Conservation (phyloP, 2,797 vertebrate species). For the Danio tinwini region DNA sequence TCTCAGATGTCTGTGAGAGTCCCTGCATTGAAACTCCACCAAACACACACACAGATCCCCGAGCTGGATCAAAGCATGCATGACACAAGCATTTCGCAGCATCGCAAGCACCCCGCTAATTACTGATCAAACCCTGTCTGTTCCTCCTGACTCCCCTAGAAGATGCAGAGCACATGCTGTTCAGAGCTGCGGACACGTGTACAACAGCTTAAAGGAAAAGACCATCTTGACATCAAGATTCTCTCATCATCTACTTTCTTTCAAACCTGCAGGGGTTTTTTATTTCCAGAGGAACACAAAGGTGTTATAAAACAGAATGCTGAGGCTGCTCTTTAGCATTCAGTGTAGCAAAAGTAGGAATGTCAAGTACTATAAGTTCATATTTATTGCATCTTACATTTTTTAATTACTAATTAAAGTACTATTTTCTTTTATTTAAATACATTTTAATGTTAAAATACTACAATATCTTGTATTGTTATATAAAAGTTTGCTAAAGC, state of each 20-base stretch:
- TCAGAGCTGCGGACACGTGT: neutral
- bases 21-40: neutral
- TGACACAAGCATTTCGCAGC: conserved; percentile 6
- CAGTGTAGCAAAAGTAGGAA: neutral
- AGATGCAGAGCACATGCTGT: neutral
- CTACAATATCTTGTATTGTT: too few relatives aligned
- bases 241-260: neutral
- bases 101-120: conserved; percentile 38
- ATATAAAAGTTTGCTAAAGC: neutral
- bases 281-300: neutral
- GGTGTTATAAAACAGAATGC: neutral
- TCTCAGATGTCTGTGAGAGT: neutral
- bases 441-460: too few relatives aligned
- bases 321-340: neutral
- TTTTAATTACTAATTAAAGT: too few relatives aligned
- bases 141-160: conserved; percentile 10
- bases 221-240: neutral
- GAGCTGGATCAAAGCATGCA: conserved; percentile 34
- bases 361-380: neutral
- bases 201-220: neutral
- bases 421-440: too few relatives aligned
- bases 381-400: too few relatives aligned
- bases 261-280: neutral
- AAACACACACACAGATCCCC: neutral
- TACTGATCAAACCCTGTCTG: conserved; percentile 45